These are phyloP conservation scores for Eublepharis macularius DNA, from an alignment of 2,113 vertebrate genomes.

Conservation along the genomic window DNA sequence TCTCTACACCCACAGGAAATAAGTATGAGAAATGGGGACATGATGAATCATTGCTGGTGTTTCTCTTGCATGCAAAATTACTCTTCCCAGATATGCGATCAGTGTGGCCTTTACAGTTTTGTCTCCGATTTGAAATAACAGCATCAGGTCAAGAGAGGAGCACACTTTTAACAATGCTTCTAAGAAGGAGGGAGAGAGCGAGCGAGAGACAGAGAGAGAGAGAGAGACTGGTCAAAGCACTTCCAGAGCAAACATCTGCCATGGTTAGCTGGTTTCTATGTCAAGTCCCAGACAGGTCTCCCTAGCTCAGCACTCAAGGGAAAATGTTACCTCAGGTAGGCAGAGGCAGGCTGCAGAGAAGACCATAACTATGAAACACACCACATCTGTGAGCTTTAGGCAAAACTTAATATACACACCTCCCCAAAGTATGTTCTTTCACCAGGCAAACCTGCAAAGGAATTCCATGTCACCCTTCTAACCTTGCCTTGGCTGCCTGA, in stretches of 20 bases:
- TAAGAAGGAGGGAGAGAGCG: neutral
- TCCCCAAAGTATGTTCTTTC: neutral
- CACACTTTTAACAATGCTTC: neutral
- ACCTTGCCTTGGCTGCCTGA: neutral
- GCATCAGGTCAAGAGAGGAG: conserved; percentile 37
- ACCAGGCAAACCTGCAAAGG: neutral
- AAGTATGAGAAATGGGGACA: conserved; percentile 59
- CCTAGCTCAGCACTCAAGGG: conserved; percentile 25
- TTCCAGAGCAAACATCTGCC: conserved; percentile 2
- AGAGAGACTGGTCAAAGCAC: neutral
- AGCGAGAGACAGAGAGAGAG: too few relatives aligned
- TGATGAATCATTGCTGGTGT: conserved; percentile 63
- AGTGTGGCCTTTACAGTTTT: conserved; percentile 57
- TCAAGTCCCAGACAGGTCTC: neutral
- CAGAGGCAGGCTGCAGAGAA: neutral
- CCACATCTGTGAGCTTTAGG: neutral
- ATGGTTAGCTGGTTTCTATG: conserved; percentile 16
- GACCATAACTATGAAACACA: neutral
- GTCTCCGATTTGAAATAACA: conserved; percentile 44
- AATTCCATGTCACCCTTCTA: neutral
- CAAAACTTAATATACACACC: neutral
- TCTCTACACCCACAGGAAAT: conserved; percentile 68
- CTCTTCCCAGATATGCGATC: conserved; percentile 57
- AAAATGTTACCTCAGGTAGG: conserved; percentile 24
- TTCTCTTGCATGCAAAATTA: conserved; percentile 60